Conservation (phyloP, 2,113 vertebrate species). For the Syngnathoides biaculeatus region DNA sequence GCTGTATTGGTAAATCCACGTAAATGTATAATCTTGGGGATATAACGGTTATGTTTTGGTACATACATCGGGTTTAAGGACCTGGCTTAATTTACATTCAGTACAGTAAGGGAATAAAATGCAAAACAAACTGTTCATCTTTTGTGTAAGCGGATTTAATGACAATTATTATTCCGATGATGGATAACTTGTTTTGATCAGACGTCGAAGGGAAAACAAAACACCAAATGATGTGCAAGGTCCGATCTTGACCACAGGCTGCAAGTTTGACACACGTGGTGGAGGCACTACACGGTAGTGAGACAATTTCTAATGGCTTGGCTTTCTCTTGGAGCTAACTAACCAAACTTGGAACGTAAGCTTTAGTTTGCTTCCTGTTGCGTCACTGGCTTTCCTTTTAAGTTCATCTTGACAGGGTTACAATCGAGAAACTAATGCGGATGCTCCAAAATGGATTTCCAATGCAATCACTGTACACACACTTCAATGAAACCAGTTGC, state of each 20-base stretch:
- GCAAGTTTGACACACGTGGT: not conserved
- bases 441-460: not conserved
- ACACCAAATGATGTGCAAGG: too few species aligned
- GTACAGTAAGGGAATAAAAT: not conserved
- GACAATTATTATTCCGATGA: too few species aligned
- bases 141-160: not conserved
- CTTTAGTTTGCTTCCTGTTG: not conserved
- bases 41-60: too few species aligned
- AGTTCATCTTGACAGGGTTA: conserved; percentile 4
- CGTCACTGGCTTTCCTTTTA: conserved; percentile 9
- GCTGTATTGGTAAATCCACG: too few species aligned
- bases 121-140: not conserved
- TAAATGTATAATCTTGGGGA: too few species aligned
- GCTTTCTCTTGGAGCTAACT: not conserved
- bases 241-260: too few species aligned
- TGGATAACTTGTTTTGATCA: too few species aligned
- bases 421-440: conserved; percentile 9
- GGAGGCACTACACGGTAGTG: not conserved
- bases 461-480: not conserved
- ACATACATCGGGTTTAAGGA: not conserved
- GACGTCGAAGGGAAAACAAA: too few species aligned
- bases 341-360: not conserved
- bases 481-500: not conserved
- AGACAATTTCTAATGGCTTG: not conserved
- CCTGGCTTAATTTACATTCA: not conserved